Evolutionary conservation across 2,797 vertebrate genomes (phyloP), one percentile per base, ranked within the genome.

Genomic region (Pelodytes ibericus): DNA sequence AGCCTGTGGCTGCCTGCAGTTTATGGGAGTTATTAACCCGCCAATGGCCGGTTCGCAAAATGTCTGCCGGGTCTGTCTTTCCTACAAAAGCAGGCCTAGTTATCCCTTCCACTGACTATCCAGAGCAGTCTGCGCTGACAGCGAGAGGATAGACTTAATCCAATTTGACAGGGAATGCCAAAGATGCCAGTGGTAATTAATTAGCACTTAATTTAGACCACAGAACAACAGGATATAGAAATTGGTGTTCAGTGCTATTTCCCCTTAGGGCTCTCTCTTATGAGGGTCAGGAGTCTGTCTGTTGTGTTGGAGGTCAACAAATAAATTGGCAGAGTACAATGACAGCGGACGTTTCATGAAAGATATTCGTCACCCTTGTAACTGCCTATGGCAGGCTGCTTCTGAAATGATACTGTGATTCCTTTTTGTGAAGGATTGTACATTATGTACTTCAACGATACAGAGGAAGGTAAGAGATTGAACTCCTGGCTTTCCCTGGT

Each of bases 121-220:
- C 80, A 82, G 80, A 75, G 80, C 79, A 85, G 83, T 85, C 85
- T 88, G 80, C 86, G 86, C 89, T 85, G 90, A 81, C 78, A 84
- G 83, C 79, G 9, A 90, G 87, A 89, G 93, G 91, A 95, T 92
- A 93, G 90, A 89, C 90, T 93, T 96, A 95, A 98, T 95, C 89
- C 89, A 94, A 95, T 94, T 91, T 94, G 95, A 96, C 95, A 95
- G 87, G 90, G 94, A 90, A 91, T 89, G 91, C 93, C 93, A 95
- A 96, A 96, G 93, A 95, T 96, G 95, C 95, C 95, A 97, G 93
- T 92, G 93, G 91, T 97, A 96, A 97, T 98, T 97, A 97, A 97
- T 97, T 97, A 97, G 93, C 93, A 94, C 95, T 94, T 96, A 92
- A 95, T 95, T 96, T 94, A 93, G 93, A 94, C 90, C 87, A 91